These are phyloP conservation scores for Eupsilia transversa DNA, from an alignment of 2,888 invertebrate genomes.

Conservation along the genomic window DNA sequence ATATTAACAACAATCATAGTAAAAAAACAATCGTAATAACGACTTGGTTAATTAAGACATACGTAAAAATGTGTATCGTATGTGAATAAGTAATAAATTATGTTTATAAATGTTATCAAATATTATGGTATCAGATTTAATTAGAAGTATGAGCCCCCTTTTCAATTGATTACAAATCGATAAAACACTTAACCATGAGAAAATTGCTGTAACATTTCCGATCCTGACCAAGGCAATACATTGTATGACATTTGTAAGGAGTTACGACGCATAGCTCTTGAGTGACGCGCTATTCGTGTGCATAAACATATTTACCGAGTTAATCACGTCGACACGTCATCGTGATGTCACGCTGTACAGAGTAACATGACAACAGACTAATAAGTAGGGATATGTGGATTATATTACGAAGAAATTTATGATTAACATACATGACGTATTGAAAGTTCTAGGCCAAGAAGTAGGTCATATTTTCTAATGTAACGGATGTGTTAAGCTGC, in stretches of 20 bases:
- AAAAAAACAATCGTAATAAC: background rate
- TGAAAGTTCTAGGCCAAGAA: background rate
- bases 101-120: conserved; percentile 9
- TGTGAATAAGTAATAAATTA: background rate
- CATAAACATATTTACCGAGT: conserved; percentile 61
- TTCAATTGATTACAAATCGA: conserved; percentile 17
- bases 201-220: conserved; percentile 26
- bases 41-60: background rate
- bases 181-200: conserved; percentile 17
- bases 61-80: too few relatives aligned
- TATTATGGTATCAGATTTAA: conserved; percentile 12
- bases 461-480: conserved; percentile 2
- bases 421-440: background rate
- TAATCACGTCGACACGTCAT: conserved; percentile 64
- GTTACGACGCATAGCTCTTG: conserved; percentile 46
- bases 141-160: background rate
- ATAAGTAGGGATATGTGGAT: conserved; percentile 11
- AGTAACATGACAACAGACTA: conserved; percentile 36
- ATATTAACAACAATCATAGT: too few relatives aligned
- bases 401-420: conserved; percentile 31
- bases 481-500: background rate
- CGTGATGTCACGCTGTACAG: conserved; percentile 65
- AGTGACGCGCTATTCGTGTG: conserved; percentile 52
- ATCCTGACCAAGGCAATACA: conserved; percentile 59
- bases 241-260: conserved; percentile 30